phyloP scores from a whole-genome alignment of 1,140 invertebrate species.

The Aphelinus atriplicis region DNA sequence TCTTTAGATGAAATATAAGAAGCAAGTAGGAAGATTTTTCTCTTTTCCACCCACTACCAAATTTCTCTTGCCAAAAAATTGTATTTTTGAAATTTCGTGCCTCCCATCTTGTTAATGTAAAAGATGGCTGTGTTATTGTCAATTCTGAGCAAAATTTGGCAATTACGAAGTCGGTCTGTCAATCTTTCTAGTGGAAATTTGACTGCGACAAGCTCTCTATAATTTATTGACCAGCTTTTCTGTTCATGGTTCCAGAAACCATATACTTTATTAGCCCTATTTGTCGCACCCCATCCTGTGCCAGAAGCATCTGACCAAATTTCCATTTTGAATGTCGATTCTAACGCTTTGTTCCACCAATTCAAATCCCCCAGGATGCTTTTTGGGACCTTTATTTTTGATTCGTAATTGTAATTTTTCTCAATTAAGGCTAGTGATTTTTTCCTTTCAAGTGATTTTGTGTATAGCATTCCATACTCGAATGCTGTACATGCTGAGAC shows the following conservation, averaged over 20 bases:
- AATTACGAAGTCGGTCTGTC: constrained; percentile 34
- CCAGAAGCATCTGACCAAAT: constrained; percentile 38
- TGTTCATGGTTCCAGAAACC: constrained; percentile 31
- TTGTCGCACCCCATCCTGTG: constrained; percentile 32
- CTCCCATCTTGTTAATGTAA: constrained; percentile 47
- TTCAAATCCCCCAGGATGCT: constrained; percentile 13
- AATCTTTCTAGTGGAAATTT: background rate
- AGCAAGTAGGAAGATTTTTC: constrained; percentile 21
- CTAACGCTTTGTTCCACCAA: constrained; percentile 32
- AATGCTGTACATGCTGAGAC: background rate
- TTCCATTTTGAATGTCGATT: background rate
- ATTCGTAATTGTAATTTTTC: constrained; percentile 27
- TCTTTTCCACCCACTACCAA: background rate
- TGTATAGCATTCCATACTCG: constrained; percentile 3
- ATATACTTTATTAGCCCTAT: constrained; percentile 11
- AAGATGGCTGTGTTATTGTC: constrained; percentile 48
- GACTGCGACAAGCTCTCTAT: constrained; percentile 42
- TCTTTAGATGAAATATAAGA: constrained; percentile 42
- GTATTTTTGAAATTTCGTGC: constrained; percentile 31
- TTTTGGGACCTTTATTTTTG: constrained; percentile 32
- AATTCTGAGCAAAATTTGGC: constrained; percentile 42
- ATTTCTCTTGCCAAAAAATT: constrained; percentile 8
- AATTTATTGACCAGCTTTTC: constrained; percentile 51
- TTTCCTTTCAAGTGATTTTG: constrained; percentile 3
- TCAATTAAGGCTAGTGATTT: background rate